Conservation (phyloP, 2,888 invertebrate species). For the Nysson spinosus region DNA sequence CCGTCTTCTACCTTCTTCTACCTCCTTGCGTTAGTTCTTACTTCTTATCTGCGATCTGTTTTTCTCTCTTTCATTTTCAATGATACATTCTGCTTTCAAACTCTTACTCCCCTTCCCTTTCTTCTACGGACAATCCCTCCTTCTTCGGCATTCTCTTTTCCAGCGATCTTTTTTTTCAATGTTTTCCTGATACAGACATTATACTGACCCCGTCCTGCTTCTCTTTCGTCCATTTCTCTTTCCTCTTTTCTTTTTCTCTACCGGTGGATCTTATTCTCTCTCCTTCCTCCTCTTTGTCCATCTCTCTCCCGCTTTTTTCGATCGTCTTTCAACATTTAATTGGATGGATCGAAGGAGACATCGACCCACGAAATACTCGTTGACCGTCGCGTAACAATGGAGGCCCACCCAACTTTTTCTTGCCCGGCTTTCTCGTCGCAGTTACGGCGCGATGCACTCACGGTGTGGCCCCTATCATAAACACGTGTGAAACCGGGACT, state of each 20-base stretch:
- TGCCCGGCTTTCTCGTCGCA: background rate
- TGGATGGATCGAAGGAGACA: slow-evolving; percentile 48
- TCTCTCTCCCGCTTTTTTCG: background rate
- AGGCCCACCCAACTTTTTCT: slow-evolving; percentile 39
- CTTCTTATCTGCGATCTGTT: slow-evolving; percentile 27
- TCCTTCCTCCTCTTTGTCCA: background rate
- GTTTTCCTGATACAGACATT: slow-evolving; percentile 49
- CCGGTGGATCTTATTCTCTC: too few species aligned
- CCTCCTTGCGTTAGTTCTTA: slow-evolving; percentile 3
- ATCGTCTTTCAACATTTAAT: slow-evolving; percentile 49
- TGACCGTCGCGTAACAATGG: slow-evolving; percentile 46
- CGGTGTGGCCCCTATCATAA: slow-evolving; percentile 7
- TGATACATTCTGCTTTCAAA: background rate
- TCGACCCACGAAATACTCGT: slow-evolving; percentile 37
- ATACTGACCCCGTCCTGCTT: slow-evolving; percentile 16
- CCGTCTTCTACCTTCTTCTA: slow-evolving; percentile 1
- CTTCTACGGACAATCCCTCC: too few species aligned
- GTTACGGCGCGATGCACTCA: slow-evolving; percentile 14
- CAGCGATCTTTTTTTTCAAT: slow-evolving; percentile 24
- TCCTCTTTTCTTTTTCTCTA: background rate
- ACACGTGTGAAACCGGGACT: background rate
- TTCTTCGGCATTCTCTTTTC: background rate
- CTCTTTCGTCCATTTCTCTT: background rate
- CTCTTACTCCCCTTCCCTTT: slow-evolving; percentile 3
- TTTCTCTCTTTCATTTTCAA: background rate